Base-by-base conservation (phyloP, 2,888 invertebrate genomes). In the Nemapogon koenigi region DNA sequence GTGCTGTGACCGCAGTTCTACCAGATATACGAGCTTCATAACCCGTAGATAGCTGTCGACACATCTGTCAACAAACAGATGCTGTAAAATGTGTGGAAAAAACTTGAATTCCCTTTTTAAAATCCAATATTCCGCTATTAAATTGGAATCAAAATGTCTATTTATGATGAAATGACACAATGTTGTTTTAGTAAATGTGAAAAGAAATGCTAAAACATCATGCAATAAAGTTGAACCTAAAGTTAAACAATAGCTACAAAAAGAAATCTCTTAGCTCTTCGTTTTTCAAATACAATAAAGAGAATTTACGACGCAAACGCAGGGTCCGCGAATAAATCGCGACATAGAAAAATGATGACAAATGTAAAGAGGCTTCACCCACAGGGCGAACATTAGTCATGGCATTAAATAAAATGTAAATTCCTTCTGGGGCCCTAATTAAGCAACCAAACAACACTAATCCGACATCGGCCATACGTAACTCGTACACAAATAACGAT, bases 271-370 rank as follows among this genome's bases (percentile, higher is more conserved):
- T n/a, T n/a, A n/a, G n/a, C n/a, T n/a, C n/a, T n/a, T n/a, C n/a
- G n/a, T n/a, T n/a, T n/a, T n/a, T n/a, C n/a, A n/a, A n/a, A n/a
- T n/a, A n/a, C n/a, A n/a, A n/a, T n/a, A n/a, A n/a, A n/a, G n/a
- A n/a, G n/a, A n/a, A n/a, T n/a, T n/a, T n/a, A n/a, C n/a, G n/a
- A n/a, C n/a, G n/a, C n/a, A n/a, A n/a, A n/a, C n/a, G n/a, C n/a
- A n/a, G n/a, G n/a, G n/a, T 22, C 25, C 37, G 71, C 73, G 55
- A 63, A 73, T 65, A 64, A 69, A 66, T 64, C 61, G 72, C 68
- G 73, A 76, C 76, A 69, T 73, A 71, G 73, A 76, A 76, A 72
- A 78, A 78, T 75, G 73, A 76, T 75, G 76, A 76, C 68, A 75
- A 66, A 78, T 76, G 62, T 52, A 59, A 62, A 52, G 50, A 59